A percentile compares a stretch with the other conserved stretches of the same genome.
These are phyloP conservation scores for Cryptus viduatorius DNA, from an alignment of 2,888 invertebrate genomes.

Conservation along the genomic window DNA sequence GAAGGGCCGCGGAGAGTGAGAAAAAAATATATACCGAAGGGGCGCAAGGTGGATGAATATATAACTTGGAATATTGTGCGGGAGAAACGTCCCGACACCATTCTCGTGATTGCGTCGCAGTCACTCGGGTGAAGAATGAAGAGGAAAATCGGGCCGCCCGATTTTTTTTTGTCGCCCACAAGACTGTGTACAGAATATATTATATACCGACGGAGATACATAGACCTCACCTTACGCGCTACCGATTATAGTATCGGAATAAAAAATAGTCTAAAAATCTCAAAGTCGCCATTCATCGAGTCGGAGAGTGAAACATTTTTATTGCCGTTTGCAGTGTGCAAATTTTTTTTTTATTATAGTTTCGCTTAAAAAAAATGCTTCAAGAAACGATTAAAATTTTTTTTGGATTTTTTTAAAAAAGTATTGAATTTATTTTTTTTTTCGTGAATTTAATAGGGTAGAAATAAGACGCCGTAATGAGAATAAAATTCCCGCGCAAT, in stretches of 20 bases:
- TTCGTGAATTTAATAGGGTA: background rate
- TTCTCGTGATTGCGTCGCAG: conserved; percentile 56
- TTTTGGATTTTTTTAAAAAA: background rate
- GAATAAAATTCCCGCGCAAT: background rate
- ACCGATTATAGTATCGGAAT: conserved; percentile 20
- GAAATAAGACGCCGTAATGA: background rate
- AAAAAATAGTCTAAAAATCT: conserved; percentile 1
- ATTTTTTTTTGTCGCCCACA: conserved; percentile 20
- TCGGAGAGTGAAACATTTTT: background rate
- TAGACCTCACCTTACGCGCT: background rate
- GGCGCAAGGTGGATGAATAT: conserved; percentile 25
- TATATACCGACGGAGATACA: background rate
- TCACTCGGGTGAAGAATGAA: conserved; percentile 38
- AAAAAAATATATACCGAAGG: conserved; percentile 30
- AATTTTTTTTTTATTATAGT: background rate
- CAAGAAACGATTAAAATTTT: background rate
- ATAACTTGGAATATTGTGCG: conserved; percentile 44
- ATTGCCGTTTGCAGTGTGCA: background rate
- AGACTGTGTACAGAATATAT: conserved; percentile 6
- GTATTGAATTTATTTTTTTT: background rate
- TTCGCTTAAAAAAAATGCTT: background rate
- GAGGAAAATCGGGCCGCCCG: conserved; percentile 35
- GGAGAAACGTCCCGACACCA: conserved; percentile 46
- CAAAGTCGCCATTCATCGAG: background rate
- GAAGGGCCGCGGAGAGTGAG: background rate